phyloP scores from a whole-genome alignment of 1,140 invertebrate genomes.

The Marisa cornuarietis region DNA sequence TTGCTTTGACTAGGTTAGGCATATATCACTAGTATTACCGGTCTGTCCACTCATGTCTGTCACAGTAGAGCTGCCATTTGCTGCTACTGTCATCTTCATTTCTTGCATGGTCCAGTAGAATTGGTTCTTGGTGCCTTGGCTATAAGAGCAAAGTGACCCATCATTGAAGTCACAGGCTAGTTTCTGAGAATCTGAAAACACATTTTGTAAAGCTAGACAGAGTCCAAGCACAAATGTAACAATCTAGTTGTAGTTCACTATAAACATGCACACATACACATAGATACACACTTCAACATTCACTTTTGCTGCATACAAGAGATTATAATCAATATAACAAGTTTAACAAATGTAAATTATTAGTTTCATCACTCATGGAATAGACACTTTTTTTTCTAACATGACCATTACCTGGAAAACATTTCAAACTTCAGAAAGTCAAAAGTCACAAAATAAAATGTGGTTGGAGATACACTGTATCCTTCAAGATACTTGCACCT shows the following conservation, averaged over 20 bases:
- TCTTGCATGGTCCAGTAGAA: conserved; percentile 9
- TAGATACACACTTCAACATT: not conserved
- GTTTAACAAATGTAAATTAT: too few relatives aligned
- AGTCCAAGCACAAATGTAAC: not conserved
- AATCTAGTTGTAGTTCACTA: not conserved
- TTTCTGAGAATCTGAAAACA: conserved; percentile 22
- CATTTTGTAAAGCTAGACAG: not conserved
- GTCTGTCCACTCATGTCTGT: too few relatives aligned
- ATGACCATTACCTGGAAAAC: not conserved
- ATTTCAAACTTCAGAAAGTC: not conserved
- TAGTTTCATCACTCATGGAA: not conserved
- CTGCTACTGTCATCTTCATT: too few relatives aligned
- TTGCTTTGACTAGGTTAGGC: not conserved
- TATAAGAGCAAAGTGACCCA: conserved; percentile 22
- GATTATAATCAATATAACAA: not conserved
- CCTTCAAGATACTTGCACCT: not conserved
- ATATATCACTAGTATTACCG: too few relatives aligned
- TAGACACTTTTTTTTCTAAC: not conserved
- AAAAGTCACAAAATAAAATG: not conserved
- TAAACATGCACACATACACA: not conserved
- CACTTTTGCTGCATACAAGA: not conserved
- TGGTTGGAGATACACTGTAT: not conserved
- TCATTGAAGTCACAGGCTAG: conserved; percentile 25
- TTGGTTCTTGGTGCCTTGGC: not conserved
- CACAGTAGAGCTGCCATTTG: too few relatives aligned